Base-by-base conservation (phyloP, 2,113 vertebrate genomes). In the Eublepharis macularius region DNA sequence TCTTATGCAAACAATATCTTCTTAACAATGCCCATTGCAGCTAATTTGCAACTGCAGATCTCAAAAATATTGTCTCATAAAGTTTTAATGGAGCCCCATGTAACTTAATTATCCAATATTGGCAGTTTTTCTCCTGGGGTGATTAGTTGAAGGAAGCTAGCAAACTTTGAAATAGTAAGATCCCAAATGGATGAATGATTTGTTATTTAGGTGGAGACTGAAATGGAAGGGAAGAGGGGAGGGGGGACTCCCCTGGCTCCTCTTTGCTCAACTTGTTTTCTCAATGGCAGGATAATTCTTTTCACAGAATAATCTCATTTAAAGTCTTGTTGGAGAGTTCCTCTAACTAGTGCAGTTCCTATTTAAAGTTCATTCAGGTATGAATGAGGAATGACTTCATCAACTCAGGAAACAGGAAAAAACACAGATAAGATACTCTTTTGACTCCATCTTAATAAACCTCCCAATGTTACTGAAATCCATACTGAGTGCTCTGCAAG, bases 1-100 rank as follows among this genome's bases (percentile, higher is more conserved):
- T 88, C 82, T 39, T 92, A 88, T 84, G 81, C 81, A 89, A 63
- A 94, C 92, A 92, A 86, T 72, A 49, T 73, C 81, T 92, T 76
- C 90, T 91, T 94, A 95, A 95, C 93, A 94, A 95, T 94, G 94
- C 94, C 94, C 94, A 90, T 88, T 92, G 94, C 94, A 94, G 92
- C 92, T 94, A 92, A 95, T 95, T 95, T 95, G 92, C 93, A 92
- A 87, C 91, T 79, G 80, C 85, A 78, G 39, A 84, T 83, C 77
- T 88, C 76, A 89, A 94, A 94, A 95, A 94, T 93, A 94, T 41
- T 93, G 90, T 89, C 91, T 93, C 90, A 70, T 83, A 68, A 89
- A 94, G 89, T 90, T 93, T 92, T 93, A 95, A 94, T 94, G 94
- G 92, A 94, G 94, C 92, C 94, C 94, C 72, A 83, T 93, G 94